Base-by-base conservation (phyloP, 2,797 vertebrate genomes). In the Pangasius mekongensis region DNA sequence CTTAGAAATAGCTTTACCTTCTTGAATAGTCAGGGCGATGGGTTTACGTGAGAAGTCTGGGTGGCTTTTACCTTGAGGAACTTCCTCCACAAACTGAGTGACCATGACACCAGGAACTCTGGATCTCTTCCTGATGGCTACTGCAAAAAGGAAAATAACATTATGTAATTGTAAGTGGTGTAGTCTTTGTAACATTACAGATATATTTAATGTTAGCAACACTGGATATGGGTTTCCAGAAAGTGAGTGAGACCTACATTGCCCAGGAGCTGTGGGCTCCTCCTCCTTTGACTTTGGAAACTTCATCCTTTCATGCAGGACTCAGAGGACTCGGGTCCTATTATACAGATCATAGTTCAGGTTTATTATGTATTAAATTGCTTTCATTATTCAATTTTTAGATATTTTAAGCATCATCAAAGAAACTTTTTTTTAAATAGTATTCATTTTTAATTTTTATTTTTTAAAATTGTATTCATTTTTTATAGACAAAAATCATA, bases 41-140 rank as follows among this genome's bases (percentile, higher is more conserved):
- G 98, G 98, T 94, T 97, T 98, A 85, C 92, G 93, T 83, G 95
- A 95, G 85, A 99, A 98, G 92, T 97, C 97, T 1, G 97, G 97
- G 0, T 92, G 93, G 52, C 89, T 95, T 93, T 94, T 97, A 66
- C 96, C 97, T 81, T 93, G 20, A 0, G 97, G 97, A 86, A 98
- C 56, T 74, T 96, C 89, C 18, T 97, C 95, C 86, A 97, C 95
- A 93, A 93, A 96, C 85, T 97, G 97, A 43, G 93, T 96, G 89
- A 98, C 93, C 89, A 94, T 93, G 54, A 98, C 97, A n/a, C 97
- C 97, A 0, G 97, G 96, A 71, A 97, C 84, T 30, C 69, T 92
- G 24, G 97, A 97, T 92, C 89, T 97, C 93, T 94, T 97, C 90
- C 88, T 95, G 66, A 96, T 96, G 83, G 85, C 93, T 90, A 95